phyloP scores from a whole-genome alignment of 53 echinoderm and acorn worm genomes.

The Stichopus horrens region DNA sequence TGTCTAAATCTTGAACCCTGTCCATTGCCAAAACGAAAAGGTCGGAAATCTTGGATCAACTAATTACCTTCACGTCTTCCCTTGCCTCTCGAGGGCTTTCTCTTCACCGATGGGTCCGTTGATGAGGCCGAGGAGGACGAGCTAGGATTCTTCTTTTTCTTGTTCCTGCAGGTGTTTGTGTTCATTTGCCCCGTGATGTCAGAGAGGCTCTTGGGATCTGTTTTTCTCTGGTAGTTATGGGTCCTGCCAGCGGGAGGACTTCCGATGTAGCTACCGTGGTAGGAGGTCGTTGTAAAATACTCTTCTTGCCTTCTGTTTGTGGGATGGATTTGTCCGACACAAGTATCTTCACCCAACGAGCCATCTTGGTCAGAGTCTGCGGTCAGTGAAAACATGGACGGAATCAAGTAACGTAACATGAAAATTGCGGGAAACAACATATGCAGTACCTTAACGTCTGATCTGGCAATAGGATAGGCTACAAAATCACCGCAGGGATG shows the following conservation, averaged over 20 bases:
- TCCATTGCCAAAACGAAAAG: too few species aligned
- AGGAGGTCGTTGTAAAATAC: neutral
- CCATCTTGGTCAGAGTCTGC: slow-evolving; percentile 39
- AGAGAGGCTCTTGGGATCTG: slow-evolving; percentile 60
- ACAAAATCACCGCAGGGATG: too few species aligned
- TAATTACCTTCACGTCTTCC: slow-evolving; percentile 82
- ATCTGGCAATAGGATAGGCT: too few species aligned
- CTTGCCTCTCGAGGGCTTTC: slow-evolving; percentile 64
- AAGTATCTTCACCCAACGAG: slow-evolving; percentile 26
- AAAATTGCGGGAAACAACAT: too few species aligned
- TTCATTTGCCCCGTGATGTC: slow-evolving; percentile 45
- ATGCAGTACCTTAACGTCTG: too few species aligned
- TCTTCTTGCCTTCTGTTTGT: slow-evolving; percentile 13
- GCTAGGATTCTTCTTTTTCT: slow-evolving; percentile 62
- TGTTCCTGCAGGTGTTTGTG: slow-evolving; percentile 5
- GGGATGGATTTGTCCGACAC: neutral
- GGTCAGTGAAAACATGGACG: too few species aligned
- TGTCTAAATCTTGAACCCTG: too few species aligned
- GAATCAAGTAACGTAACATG: too few species aligned
- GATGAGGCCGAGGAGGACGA: slow-evolving; percentile 51
- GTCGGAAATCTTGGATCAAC: neutral
- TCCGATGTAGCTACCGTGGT: neutral
- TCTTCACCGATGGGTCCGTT: slow-evolving; percentile 22
- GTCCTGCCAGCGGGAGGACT: slow-evolving; percentile 48
- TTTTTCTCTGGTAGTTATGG: slow-evolving; percentile 85